Percentiles rank a stretch among this genome's conserved stretches.
phyloP scores from a whole-genome alignment of 2,113 vertebrate species.

The Speoplatyrhinus poulsoni region DNA sequence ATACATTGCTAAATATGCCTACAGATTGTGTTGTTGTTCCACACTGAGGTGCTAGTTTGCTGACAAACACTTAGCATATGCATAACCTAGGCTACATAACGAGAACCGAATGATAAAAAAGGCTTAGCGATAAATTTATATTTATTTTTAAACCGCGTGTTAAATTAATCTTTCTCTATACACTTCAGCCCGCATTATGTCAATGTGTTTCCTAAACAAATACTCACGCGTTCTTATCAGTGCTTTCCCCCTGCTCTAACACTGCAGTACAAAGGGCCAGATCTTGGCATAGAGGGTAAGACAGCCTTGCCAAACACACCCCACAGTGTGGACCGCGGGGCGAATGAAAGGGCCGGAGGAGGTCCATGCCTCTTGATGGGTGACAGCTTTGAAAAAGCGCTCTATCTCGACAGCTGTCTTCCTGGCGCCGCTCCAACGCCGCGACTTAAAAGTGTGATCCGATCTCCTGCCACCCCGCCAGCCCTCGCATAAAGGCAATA shows the following conservation, averaged over 20 bases:
- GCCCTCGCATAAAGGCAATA: constrained; percentile 65
- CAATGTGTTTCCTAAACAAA: constrained; percentile 64
- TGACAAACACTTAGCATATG: too few species aligned
- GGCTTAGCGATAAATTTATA: constrained; percentile 35
- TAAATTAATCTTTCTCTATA: not conserved
- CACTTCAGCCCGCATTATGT: constrained; percentile 27
- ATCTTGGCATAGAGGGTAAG: constrained; percentile 61
- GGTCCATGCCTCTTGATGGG: constrained; percentile 81
- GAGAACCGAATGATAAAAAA: not conserved
- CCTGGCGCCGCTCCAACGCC: constrained; percentile 89
- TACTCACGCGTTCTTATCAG: constrained; percentile 58
- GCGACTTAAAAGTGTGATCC: constrained; percentile 84
- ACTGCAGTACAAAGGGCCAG: constrained; percentile 62
- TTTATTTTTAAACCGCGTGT: not conserved
- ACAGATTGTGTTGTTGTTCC: too few species aligned
- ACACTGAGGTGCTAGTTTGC: too few species aligned
- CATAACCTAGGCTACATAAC: too few species aligned
- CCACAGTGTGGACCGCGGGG: constrained; percentile 42
- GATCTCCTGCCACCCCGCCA: constrained; percentile 79
- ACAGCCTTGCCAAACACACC: constrained; percentile 71
- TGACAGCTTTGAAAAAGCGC: constrained; percentile 92
- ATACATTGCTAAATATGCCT: not conserved
- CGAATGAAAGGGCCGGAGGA: constrained; percentile 51
- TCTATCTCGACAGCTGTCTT: constrained; percentile 98
- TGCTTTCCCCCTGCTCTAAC: constrained; percentile 48